phyloP scores from a whole-genome alignment of 1,140 invertebrate species.

The Drosophila arizonae region DNA sequence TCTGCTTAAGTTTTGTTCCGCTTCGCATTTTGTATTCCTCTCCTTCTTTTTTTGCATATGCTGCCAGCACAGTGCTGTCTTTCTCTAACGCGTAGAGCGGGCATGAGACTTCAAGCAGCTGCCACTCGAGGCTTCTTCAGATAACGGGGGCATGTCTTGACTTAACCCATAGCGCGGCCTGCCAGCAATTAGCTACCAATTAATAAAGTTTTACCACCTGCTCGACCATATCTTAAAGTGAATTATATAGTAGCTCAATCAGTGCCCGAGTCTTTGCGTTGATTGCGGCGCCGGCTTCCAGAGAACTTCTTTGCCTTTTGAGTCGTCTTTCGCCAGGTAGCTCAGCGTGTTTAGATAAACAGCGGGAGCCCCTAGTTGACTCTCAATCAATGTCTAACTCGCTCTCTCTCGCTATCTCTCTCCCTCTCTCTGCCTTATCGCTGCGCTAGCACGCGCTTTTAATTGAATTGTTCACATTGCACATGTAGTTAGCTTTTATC shows the following conservation, averaged over 20 bases:
- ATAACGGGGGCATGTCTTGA: slow-evolving; percentile 10
- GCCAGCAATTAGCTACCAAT: slow-evolving; percentile 58
- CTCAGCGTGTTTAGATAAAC: slow-evolving; percentile 58
- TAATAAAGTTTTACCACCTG: slow-evolving; percentile 60
- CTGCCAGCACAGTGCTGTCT: background rate
- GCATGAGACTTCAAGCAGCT: slow-evolving; percentile 19
- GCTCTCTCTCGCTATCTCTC: background rate
- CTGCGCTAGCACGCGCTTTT: slow-evolving; percentile 34
- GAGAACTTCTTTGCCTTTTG: background rate
- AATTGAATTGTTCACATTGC: slow-evolving; percentile 47
- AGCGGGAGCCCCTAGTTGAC: background rate
- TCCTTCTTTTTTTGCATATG: slow-evolving; percentile 13
- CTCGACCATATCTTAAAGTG: slow-evolving; percentile 35
- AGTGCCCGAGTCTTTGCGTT: background rate
- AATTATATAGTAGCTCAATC: slow-evolving; percentile 12
- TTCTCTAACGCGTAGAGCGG: background rate
- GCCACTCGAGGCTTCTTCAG: slow-evolving; percentile 21
- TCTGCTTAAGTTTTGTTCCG: slow-evolving; percentile 45
- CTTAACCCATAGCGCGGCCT: background rate
- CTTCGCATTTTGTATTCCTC: slow-evolving; percentile 34
- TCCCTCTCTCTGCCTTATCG: slow-evolving; percentile 18
- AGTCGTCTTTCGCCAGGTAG: slow-evolving; percentile 22
- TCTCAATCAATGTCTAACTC: background rate
- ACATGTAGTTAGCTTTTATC: slow-evolving; percentile 36
- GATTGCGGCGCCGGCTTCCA: slow-evolving; percentile 9